Percentiles rank a stretch among this genome's conserved stretches.
phyloP scores from a whole-genome alignment of 2,113 vertebrate species.

The Propithecus coquereli region DNA sequence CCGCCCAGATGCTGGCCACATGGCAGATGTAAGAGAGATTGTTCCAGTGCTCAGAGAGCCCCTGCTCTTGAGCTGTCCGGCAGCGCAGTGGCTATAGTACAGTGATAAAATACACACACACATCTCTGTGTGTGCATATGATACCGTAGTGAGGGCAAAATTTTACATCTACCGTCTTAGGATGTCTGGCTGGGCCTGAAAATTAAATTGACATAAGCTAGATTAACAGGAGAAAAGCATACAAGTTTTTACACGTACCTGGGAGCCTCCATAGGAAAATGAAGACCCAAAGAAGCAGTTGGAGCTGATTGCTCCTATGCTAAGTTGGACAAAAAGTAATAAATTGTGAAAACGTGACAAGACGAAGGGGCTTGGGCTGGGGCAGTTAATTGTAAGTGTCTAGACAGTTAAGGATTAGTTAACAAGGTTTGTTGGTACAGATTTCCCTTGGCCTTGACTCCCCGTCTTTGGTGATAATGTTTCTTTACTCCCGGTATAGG shows the following conservation, averaged over 20 bases:
- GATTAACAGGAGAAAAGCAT: neutral
- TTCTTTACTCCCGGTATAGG: no score
- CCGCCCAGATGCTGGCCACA: neutral
- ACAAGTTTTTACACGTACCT: neutral
- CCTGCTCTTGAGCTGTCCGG: neutral
- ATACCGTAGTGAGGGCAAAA: no score
- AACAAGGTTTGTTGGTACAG: neutral
- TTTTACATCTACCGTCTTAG: neutral
- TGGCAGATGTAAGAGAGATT: neutral
- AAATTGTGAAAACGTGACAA: neutral
- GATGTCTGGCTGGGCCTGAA: neutral
- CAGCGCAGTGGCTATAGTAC: rapidly evolving
- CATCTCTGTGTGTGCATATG: rapidly evolving
- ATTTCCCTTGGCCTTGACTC: neutral
- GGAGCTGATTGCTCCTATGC: neutral
- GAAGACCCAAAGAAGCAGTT: neutral
- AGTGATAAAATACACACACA: neutral
- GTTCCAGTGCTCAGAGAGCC: neutral
- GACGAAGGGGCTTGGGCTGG: neutral
- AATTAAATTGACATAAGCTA: neutral
- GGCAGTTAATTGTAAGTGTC: neutral
- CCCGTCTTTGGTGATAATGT: neutral
- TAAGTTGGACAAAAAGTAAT: neutral
- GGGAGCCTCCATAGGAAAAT: neutral
- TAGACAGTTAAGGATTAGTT: neutral